Base-by-base conservation (phyloP, 2,888 invertebrate species). In the Pristionchus japonicus region DNA sequence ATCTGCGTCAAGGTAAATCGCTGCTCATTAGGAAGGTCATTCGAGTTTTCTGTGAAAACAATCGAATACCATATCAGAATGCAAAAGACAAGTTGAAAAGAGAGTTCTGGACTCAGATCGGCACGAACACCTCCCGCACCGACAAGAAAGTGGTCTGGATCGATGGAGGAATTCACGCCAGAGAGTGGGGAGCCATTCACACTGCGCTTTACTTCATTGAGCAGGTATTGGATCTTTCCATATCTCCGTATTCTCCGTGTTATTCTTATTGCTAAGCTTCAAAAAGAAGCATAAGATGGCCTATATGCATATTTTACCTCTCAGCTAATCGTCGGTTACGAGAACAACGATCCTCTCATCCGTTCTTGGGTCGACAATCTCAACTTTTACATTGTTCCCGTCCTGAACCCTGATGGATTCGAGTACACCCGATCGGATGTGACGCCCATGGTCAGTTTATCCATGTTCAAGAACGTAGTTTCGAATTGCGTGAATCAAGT, bases 161-260 rank as follows among this genome's bases (percentile, higher is more conserved):
- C 67, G 94, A 94, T 89, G 94, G 92, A 34, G 94, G 94, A 13
- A 94, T 94, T 70, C 94, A 94, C 89, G 93, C 94, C 27, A 89
- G 93, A 84, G 93, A 94, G 88, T 94, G 94, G 94, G 93, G 94
- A 13, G 92, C 94, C 37, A 91, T 93, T 20, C 94, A 94, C 86
- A 94, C 94, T 0, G 92, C 92, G 1, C 89, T 94, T 9, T 94
- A 92, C 89, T 94, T 94, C 88, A 93, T 94, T 64, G 92, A 94
- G 70, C 91, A 94, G 90, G 93, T 92, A 23, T 52, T 88, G 20
- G 1, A 1, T 27, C 40, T 31, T 20, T 15, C 31, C 34, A 52
- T 9, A 6, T 17, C 13, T 82, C 31, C 23, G 13, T 1, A 20
- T 74, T 74, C 40, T 37, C n/a, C n/a, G n/a, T n/a, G n/a, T n/a